Evolutionary conservation across 2,113 vertebrate genomes (phyloP).

Genomic region (Tachycineta bicolor): DNA sequence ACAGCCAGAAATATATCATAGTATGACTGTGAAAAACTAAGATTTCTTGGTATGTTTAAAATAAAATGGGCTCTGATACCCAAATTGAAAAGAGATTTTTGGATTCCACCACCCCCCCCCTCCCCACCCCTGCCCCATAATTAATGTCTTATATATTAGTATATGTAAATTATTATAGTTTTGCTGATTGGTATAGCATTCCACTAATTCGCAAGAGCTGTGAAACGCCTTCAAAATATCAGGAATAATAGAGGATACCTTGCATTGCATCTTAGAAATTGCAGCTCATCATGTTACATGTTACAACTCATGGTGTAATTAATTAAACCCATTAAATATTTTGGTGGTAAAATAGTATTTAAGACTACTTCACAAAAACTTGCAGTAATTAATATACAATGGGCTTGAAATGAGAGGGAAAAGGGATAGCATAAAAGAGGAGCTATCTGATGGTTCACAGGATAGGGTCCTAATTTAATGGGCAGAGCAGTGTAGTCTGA

Average conservation of each 20-base stretch:
- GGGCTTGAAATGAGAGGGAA: background rate
- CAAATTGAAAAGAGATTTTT: background rate
- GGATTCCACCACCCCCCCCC: rapidly evolving
- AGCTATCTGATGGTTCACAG: background rate
- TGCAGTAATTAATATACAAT: background rate
- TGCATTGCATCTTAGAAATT: background rate
- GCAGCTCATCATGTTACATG: rapidly evolving
- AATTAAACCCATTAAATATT: background rate
- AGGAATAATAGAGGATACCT: background rate
- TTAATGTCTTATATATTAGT: background rate
- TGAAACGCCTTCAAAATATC: background rate
- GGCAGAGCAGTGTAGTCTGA: background rate
- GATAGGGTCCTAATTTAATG: background rate
- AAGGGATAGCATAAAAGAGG: background rate
- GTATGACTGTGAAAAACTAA: background rate
- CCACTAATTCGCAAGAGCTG: background rate
- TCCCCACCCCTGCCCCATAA: no score
- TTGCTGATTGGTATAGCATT: background rate
- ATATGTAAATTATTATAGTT: background rate
- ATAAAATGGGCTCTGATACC: background rate
- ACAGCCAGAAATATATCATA: background rate
- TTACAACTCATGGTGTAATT: background rate
- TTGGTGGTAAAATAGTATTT: background rate
- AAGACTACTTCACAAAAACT: background rate
- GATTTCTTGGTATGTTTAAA: background rate